phyloP scores from a whole-genome alignment of 2,888 invertebrate genomes.

The Desoria tigrina region DNA sequence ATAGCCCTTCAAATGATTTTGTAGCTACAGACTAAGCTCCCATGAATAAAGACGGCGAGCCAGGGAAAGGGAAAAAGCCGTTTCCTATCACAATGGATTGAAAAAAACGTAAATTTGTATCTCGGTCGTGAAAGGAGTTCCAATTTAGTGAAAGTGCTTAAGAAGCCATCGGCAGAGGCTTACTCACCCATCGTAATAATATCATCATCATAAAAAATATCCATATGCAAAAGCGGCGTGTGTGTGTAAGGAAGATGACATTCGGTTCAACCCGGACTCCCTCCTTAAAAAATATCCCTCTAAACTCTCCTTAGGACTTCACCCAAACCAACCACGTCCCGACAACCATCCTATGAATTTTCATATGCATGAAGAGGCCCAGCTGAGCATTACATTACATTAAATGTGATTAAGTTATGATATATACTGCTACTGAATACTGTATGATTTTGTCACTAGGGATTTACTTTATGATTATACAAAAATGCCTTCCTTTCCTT shows the following conservation, averaged over 20 bases:
- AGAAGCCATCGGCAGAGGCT: slow-evolving; percentile 3
- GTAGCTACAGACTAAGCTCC: background rate
- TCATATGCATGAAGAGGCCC: background rate
- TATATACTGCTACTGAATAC: slow-evolving; percentile 11
- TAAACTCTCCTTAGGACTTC: background rate
- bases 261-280: background rate
- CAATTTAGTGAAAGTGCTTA: slow-evolving; percentile 22
- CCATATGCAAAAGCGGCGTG: background rate
- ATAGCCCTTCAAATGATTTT: background rate
- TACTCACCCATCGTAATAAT: slow-evolving; percentile 8
- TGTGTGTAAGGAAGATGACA: slow-evolving; percentile 7
- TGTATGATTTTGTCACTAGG: slow-evolving; percentile 13
- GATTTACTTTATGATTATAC: slow-evolving; percentile 19
- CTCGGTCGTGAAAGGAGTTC: slow-evolving; percentile 14
- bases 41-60: background rate
- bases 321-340: too few species aligned
- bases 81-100: slow-evolving; percentile 10
- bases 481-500: background rate
- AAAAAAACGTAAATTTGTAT: slow-evolving; percentile 8
- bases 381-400: slow-evolving; percentile 18
- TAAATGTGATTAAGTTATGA: slow-evolving; percentile 18
- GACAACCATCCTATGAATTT: too few species aligned
- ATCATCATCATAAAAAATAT: slow-evolving; percentile 10
- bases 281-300: background rate
- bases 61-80: background rate